A percentile compares a stretch with the other conserved stretches of the same genome.
Evolutionary conservation across 2,797 vertebrate genomes (phyloP).

Genomic region (Rhabdomys pumilio): DNA sequence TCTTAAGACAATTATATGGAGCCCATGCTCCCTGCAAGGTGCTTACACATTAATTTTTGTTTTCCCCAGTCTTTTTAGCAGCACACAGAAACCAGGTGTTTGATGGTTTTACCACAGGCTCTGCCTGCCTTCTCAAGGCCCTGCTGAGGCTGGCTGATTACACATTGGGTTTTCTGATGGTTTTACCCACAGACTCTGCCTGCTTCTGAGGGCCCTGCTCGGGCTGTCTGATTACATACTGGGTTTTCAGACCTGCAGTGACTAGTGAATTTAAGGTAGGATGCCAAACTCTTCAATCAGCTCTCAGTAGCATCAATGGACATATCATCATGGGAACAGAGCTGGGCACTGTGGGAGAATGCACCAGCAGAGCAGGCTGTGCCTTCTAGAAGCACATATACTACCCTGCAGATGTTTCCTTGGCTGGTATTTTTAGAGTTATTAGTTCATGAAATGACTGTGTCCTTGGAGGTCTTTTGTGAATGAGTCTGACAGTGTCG

Average conservation of each 20-base stretch:
- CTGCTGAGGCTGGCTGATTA: neutral
- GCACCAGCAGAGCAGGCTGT: neutral
- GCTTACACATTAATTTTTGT: slow-evolving; percentile 45
- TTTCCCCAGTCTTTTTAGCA: slow-evolving; percentile 43
- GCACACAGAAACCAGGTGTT: slow-evolving; percentile 1
- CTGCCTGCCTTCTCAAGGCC: neutral
- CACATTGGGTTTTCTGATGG: slow-evolving; percentile 52
- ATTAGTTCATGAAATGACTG: neutral
- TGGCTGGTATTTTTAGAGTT: neutral
- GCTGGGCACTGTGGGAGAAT: accelerated
- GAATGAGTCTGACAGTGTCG: neutral
- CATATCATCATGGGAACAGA: neutral
- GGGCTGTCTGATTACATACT: neutral
- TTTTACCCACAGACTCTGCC: slow-evolving; percentile 44
- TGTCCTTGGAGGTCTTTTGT: neutral
- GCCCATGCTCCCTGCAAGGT: slow-evolving; percentile 73
- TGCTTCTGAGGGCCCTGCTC: neutral
- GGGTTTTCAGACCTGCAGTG: slow-evolving; percentile 26
- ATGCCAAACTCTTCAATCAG: neutral
- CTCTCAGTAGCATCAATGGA: neutral
- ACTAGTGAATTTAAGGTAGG: neutral
- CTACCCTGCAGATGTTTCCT: neutral
- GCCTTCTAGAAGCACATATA: neutral
- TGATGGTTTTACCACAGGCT: slow-evolving; percentile 49
- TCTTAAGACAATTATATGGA: slow-evolving; percentile 87